A percentile compares a stretch with the other conserved stretches of the same genome.
Conservation (phyloP, 2,797 vertebrate genomes). For the Diglossa cyanea region DNA sequence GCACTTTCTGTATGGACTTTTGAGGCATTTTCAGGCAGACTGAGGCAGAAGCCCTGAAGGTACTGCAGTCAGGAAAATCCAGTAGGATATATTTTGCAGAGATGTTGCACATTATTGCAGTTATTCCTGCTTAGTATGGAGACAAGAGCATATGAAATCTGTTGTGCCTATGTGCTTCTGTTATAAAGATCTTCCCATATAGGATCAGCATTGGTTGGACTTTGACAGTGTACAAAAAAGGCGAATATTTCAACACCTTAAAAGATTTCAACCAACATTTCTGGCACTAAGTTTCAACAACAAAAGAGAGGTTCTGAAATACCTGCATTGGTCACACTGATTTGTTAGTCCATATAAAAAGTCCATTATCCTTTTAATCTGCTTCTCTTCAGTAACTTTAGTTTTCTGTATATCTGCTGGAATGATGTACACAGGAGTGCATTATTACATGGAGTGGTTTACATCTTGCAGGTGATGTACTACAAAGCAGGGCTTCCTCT, state of each 20-base stretch:
- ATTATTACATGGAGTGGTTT: not conserved
- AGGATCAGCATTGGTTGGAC: not conserved
- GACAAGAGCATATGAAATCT: not conserved
- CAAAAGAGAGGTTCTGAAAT: not conserved
- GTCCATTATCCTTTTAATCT: not conserved
- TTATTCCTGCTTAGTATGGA: not conserved
- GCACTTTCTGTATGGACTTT: not conserved
- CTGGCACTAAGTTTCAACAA: not conserved
- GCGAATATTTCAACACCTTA: not conserved
- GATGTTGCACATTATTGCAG: not conserved
- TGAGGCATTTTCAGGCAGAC: not conserved
- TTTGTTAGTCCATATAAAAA: not conserved
- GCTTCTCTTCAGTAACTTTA: not conserved
- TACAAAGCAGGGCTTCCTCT: not conserved
- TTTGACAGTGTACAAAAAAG: not conserved
- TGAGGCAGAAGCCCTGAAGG: not conserved
- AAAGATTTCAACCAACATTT: not conserved
- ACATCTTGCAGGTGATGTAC: not conserved
- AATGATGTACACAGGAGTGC: not conserved
- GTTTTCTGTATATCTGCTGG: not conserved
- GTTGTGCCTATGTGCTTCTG: not conserved
- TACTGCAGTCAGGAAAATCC: not conserved
- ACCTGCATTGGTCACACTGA: accelerated
- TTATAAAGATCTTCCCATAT: not conserved
- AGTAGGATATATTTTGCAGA: accelerated